Evolutionary conservation across 2,888 invertebrate species (phyloP), one percentile per base, ranked within the genome.

Genomic region (Steinernema carpocapsae): DNA sequence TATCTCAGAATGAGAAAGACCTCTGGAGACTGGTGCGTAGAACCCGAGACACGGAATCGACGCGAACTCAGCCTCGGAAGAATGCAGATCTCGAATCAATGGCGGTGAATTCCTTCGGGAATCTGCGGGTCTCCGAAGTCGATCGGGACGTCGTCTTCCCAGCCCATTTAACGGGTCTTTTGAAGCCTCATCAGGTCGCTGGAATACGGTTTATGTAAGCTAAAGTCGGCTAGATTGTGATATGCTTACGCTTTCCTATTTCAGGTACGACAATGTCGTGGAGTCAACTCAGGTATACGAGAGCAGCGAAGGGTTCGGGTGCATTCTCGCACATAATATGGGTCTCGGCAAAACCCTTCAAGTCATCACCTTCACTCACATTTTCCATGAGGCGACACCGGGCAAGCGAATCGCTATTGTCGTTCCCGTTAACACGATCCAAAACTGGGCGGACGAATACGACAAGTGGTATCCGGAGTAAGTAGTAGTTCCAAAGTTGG

Each of bases 261-360:
- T 17, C 37, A 84, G 84, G 73, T 99, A 94, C 88, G 97, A 97
- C 89, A 99, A 97, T 88, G 93, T 97, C 29, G 93, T 99, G 81
- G 97, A 97, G 89, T 95, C 95, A 24, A 91, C 93, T 59, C 92
- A 92, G 77, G 91, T 95, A 81, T 97, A 93, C 88, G 93, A 93
- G 74, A 93, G 92, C 19, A 93, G 93, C 0, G 88, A 89, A 76
- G 97, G 97, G 14, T 96, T 97, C 88, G 99, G 99, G 17, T 99
- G 97, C 88, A 97, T 99, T 84, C 90, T 99, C 72, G 97, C 97
- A 0, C 97, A 99, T 90, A 95, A 95, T 59, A 99, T 99, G 99
- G 99, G 99, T 0, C 91, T 99, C 37, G 99, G 99, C n/a, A 99
- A 99, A 90, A 99, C 97, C 0, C 90, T 99, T 75, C 90, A 90